Base-by-base conservation (phyloP, 1,140 invertebrate genomes). In the Palaemon carinicauda region DNA sequence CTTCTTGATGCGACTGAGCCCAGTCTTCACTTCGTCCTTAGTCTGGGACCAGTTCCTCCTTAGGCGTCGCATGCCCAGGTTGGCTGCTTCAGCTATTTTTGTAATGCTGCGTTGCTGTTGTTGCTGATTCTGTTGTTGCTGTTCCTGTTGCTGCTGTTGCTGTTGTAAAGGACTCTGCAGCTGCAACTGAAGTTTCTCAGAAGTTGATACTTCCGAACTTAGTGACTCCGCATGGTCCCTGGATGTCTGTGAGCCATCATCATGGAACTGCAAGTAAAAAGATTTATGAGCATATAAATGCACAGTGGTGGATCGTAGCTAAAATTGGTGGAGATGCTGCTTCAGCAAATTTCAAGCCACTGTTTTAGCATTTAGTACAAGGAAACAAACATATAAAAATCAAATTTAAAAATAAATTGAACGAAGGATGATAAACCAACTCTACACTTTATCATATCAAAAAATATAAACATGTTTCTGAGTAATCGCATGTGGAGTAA, bases 1-100 rank as follows among this genome's bases (percentile, higher is more conserved):
- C 24, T 89, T 90, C 80, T 89, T 90, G 19, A 90, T 90, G 65
- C 89, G 89, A 71, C 88, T 90, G 41, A 90, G 79, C 56, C 89
- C 90, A n/a, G 89, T 87, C 24, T 89, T 88, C 53, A 90, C 89
- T 79, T 90, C 90, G 75, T 88, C 90, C 84, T 90, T 90, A 0
- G 90, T 90, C 69, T 87, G 87, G 5, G 90, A 90, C 87, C 90
- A 89, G 82, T 90, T 90, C 29, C 90, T 82, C 69, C 86, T 65
- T 15, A 89, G 60, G 41, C 88, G 86, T 65, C 75, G 31, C 89
- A 89, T 88, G 3, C 87, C 89, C 12, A 89, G 19, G 80, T 87
- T 87, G 12, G 87, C 84, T 1, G 88, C 84, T 56, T 89, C 89
- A 0, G 88, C 88, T 74, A 90, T 85, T 84, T 89, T 90, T 15